Percentiles rank a stretch among this genome's conserved stretches.
Conservation (phyloP, 2,113 vertebrate genomes). For the Daphoenositta chrysoptera region DNA sequence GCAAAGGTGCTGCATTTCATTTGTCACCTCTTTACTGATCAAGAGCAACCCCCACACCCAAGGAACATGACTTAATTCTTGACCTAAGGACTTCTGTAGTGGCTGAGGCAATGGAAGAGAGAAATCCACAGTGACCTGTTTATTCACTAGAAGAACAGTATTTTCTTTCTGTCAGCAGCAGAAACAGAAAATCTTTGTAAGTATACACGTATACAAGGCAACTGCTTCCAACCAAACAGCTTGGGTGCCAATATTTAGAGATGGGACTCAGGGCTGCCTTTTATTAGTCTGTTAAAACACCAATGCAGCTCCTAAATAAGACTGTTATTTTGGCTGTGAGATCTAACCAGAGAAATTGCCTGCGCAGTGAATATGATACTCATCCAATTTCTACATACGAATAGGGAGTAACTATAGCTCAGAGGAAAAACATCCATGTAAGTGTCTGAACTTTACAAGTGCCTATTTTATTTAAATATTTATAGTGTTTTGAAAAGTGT, state of each 20-base stretch:
- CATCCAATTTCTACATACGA: not conserved
- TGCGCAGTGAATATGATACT: not conserved
- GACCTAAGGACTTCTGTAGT: not conserved
- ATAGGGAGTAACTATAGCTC: not conserved
- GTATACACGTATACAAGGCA: not conserved
- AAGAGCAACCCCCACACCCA: not conserved
- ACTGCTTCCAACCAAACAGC: conserved; percentile 7
- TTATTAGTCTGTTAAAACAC: not conserved
- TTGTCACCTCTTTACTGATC: not conserved
- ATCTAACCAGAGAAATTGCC: not conserved
- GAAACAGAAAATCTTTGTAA: conserved; percentile 44
- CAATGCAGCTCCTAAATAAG: not conserved
- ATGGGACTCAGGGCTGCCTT: conserved; percentile 25
- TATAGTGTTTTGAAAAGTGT: not conserved
- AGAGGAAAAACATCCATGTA: not conserved
- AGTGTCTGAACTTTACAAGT: not conserved
- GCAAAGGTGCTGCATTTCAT: not conserved
- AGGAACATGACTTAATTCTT: not conserved
- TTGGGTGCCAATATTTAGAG: not conserved
- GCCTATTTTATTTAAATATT: not conserved
- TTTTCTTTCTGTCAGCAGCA: conserved; percentile 32
- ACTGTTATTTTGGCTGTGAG: not conserved
- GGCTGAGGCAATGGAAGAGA: not conserved
- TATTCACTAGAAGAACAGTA: conserved; percentile 15
- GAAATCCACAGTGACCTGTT: not conserved